phyloP scores from a whole-genome alignment of 23 tunicate genomes.

The Botrylloides violaceus region DNA sequence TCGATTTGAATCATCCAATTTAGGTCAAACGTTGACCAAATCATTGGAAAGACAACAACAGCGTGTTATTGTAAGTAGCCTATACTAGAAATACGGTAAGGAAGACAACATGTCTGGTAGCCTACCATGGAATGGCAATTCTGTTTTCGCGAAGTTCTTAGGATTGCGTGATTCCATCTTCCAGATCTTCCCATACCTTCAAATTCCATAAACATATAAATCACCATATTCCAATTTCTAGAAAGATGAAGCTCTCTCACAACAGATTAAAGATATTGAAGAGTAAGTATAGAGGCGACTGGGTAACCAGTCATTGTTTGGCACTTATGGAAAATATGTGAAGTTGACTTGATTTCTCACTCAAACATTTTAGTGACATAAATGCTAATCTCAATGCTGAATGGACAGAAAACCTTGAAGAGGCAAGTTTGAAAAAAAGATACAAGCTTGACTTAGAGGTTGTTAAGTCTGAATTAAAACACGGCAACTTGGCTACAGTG shows the following conservation, averaged over 20 bases:
- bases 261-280: slow-evolving; percentile 16
- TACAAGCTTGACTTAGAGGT: slow-evolving; percentile 3
- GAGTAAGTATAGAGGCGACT: slow-evolving; percentile 6
- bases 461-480: slow-evolving; percentile 6
- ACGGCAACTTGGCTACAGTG: slow-evolving; percentile 2
- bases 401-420: slow-evolving; percentile 22
- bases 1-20: slow-evolving; percentile 18
- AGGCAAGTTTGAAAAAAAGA: slow-evolving; percentile 19
- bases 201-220: neutral
- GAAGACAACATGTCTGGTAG: too few relatives aligned
- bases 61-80: slow-evolving; percentile 5
- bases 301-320: too few relatives aligned
- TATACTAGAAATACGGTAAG: too few relatives aligned
- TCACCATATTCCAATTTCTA: neutral
- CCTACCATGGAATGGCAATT: too few relatives aligned
- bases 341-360: neutral
- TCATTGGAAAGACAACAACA: slow-evolving; percentile 23
- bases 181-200: too few relatives aligned
- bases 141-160: too few relatives aligned
- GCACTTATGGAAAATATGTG: neutral
- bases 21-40: slow-evolving; percentile 16
- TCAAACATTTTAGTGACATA: neutral
- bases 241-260: slow-evolving; percentile 22
- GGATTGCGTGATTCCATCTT: too few relatives aligned
- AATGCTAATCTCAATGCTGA: slow-evolving; percentile 11